phyloP scores from a whole-genome alignment of 2,888 invertebrate species.

The Limnephilus auricula region DNA sequence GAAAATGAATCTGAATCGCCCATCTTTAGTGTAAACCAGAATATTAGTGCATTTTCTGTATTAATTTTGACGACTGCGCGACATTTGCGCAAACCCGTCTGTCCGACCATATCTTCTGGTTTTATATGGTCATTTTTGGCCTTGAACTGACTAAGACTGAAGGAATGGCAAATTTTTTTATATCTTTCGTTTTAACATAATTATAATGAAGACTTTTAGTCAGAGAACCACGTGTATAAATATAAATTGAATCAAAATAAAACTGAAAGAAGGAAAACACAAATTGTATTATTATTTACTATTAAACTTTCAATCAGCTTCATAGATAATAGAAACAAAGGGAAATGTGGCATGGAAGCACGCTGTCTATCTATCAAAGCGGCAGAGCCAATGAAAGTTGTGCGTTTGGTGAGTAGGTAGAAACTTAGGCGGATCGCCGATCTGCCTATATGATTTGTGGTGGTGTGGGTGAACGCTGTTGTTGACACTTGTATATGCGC shows the following conservation, averaged over 20 bases:
- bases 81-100: neutral
- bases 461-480: too few relatives aligned
- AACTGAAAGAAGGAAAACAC: neutral
- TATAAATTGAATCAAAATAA: neutral
- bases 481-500: too few relatives aligned
- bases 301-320: neutral
- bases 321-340: neutral
- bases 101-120: neutral
- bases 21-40: too few relatives aligned
- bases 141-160: neutral
- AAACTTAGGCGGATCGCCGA: too few relatives aligned
- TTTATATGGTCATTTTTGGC: neutral
- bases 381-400: too few relatives aligned
- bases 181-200: neutral
- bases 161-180: neutral
- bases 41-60: neutral
- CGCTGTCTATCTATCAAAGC: too few relatives aligned
- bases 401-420: too few relatives aligned
- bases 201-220: neutral
- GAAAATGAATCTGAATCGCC: too few relatives aligned
- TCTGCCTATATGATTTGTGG: too few relatives aligned
- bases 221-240: neutral
- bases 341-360: too few relatives aligned
- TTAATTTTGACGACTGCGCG: neutral
- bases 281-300: neutral